Evolutionary conservation across 1,140 invertebrate species (phyloP), one percentile per base, ranked within the genome.

Genomic region (Temnothorax curvispinosus): DNA sequence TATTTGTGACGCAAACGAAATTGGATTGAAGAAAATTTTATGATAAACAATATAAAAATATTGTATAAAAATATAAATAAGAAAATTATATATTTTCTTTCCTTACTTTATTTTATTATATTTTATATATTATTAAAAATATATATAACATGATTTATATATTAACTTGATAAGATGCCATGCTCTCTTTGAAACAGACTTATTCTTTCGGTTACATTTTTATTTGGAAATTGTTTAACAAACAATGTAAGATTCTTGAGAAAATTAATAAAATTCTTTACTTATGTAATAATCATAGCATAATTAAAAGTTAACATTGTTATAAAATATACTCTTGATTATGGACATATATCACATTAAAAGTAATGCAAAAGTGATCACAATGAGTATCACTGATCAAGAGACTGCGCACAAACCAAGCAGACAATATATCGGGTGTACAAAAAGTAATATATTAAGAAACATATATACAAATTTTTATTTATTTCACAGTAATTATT

Each of bases 361-460:
- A 72, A 9, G 1, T 56, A 13, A 56, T 38, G 21, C 4, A 71
- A 38, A 54, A 56, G 5, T 21, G 18, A 72, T 38, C 54, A 27
- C n/a, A 69, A 71, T 35, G 54, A 82, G 71, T 69, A 60, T 58
- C 50, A 84, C 64, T 77, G 85, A 13, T 74, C 50, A 58, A 3
- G 44, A 27, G 56, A 35, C 44, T 78, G 76, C 76, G 76, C 76
- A 77, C n/a, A 44, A 76, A n/a, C 2, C 27, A 21, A 60, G 2
- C 6, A 3, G 9, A 6, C 11, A 11, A 58, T 77, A 77, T 62
- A 77, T 32, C 74, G 54, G 56, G 74, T 77, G 74, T 13, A 9
- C 74, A 35, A 44, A 47, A n/a, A 62, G 15, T 77, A 77, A 76
- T 13, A 54, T n/a, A 60, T 11, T n/a, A 32, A 47, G 8, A 47